Percentiles rank a stretch among this genome's conserved stretches.
Conservation (phyloP, 2,888 invertebrate genomes). For the Sarcophaga carnaria region DNA sequence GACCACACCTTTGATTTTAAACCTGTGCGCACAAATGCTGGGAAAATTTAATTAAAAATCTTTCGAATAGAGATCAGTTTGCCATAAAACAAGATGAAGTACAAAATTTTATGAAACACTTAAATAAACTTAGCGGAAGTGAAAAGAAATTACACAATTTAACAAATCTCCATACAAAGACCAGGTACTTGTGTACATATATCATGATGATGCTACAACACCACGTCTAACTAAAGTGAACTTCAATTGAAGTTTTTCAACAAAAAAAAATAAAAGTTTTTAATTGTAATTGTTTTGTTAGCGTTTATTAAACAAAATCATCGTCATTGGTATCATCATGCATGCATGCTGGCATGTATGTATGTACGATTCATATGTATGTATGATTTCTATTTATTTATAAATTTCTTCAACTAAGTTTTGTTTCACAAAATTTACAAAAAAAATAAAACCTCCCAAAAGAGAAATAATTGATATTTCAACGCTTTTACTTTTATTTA, state of each 20-base stretch:
- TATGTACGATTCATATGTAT: neutral
- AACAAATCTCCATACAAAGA: too few relatives aligned
- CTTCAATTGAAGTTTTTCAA: conserved; percentile 31
- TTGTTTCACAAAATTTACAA: neutral
- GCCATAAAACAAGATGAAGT: too few relatives aligned
- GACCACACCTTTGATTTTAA: too few relatives aligned
- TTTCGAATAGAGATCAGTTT: too few relatives aligned
- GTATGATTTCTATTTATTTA: conserved; percentile 9
- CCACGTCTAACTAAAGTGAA: neutral
- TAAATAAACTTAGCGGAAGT: conserved; percentile 36
- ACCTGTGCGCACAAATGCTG: too few relatives aligned
- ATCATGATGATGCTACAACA: neutral
- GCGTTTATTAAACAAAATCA: conserved; percentile 12
- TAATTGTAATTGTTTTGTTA: conserved; percentile 30
- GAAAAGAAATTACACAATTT: neutral
- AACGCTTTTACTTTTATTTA: conserved; percentile 68
- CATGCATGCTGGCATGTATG: neutral
- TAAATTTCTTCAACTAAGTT: neutral
- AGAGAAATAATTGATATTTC: conserved; percentile 64
- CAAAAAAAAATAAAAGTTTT: neutral
- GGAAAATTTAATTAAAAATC: too few relatives aligned
- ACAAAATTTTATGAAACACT: too few relatives aligned
- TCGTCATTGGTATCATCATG: conserved; percentile 11
- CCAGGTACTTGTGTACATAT: neutral
- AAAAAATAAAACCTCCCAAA: neutral